Base-by-base conservation (phyloP, 2,888 invertebrate species). In the Lepidocyrtoides sp. region DNA sequence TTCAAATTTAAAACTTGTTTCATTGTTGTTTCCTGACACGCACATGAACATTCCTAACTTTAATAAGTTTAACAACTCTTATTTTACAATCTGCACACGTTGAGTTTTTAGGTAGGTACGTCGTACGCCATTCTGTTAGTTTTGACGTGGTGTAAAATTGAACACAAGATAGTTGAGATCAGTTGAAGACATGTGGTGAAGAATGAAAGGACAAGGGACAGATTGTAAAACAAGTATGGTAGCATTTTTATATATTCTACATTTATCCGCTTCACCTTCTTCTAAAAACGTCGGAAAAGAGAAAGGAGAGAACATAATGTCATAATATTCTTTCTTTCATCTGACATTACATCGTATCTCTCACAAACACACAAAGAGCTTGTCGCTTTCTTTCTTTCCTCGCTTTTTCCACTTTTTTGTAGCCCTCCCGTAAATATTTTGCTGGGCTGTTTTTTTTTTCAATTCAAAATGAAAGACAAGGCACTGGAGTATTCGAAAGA, bases 261-360 rank as follows among this genome's bases (percentile, higher is more conserved):
- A 36, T 72, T 41, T 23, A 36, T 20, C 36, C 14, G 2, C 69
- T 14, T 41, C n/a, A 3, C 17, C 66, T 36, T 36, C 29, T 36
- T n/a, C 36, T 66, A 7, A 36, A 10, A n/a, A 32, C n/a, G 32
- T n/a, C 32, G 32, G 32, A 66, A n/a, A 32, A 26, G 66, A 72
- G 66, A 66, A 17, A 20, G 54, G 54, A 72, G 69, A 72, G 20
- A 36, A 72, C 17, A 72, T 41, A 5, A 20, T 41, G 41, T 72
- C 17, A 44, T 26, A 44, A 41, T 72, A 29, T 36, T 36, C 36
- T 36, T 66, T 72, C 63, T 32, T 72, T 44, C 69, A n/a, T 20
- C 12, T 72, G 69, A 72, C 69, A 72, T 20, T 20, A 41, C 41
- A 41, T 41, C 17, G 20, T 36, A 41, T 44, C 12, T 26, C 29